Percentiles rank a stretch among this genome's conserved stretches.
These are phyloP conservation scores for Dorcus parallelipipedus DNA, from an alignment of 2,888 invertebrate genomes.

Conservation along the genomic window DNA sequence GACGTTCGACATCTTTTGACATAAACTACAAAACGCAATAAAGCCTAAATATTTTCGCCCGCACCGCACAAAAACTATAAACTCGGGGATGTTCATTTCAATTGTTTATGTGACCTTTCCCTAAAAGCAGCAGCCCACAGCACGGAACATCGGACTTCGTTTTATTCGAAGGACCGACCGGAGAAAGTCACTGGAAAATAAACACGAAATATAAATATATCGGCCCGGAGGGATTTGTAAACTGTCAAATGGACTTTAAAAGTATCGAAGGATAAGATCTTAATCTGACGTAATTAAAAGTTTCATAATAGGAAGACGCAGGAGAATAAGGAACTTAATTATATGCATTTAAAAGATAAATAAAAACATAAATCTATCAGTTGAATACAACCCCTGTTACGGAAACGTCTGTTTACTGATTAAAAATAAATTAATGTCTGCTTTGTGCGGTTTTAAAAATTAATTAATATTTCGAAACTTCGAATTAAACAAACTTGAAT, in stretches of 20 bases:
- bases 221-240: too few species aligned
- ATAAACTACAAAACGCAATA: too few species aligned
- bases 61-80: too few species aligned
- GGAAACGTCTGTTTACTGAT: slow-evolving; percentile 5
- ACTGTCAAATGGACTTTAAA: not conserved
- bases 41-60: too few species aligned
- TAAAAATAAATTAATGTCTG: slow-evolving; percentile 9
- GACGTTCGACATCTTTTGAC: too few species aligned
- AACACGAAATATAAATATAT: too few species aligned
- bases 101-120: too few species aligned
- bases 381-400: slow-evolving; percentile 1
- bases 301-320: not conserved
- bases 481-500: not conserved
- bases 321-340: slow-evolving; percentile 2
- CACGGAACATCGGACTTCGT: too few species aligned
- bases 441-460: not conserved
- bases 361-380: slow-evolving; percentile 5
- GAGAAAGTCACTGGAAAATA: too few species aligned
- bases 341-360: slow-evolving; percentile 10
- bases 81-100: too few species aligned
- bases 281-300: slow-evolving; percentile 7
- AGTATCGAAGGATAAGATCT: slow-evolving; percentile 1
- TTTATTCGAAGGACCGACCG: too few species aligned
- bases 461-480: not conserved
- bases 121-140: too few species aligned